Evolutionary conservation across 2,113 vertebrate genomes (phyloP).

Genomic region (Sphaerodactylus townsendi): DNA sequence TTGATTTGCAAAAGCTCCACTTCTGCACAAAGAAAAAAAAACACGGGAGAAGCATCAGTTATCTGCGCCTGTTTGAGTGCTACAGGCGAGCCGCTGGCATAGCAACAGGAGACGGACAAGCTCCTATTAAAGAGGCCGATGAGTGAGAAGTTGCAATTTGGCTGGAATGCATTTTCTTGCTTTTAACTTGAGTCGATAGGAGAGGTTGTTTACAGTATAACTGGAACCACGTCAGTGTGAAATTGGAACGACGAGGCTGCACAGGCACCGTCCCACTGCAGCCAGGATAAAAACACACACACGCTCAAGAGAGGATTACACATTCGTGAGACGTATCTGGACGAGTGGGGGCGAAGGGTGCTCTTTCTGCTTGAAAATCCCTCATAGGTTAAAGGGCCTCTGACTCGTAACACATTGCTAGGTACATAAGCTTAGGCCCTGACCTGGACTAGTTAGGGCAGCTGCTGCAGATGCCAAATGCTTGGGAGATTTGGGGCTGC

Average conservation of each 20-base stretch:
- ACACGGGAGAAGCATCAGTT: neutral
- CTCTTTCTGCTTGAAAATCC: too few species aligned
- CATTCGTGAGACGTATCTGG: neutral
- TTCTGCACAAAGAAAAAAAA: neutral
- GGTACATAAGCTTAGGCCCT: too few species aligned
- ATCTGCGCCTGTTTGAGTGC: neutral
- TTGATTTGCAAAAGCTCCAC: neutral
- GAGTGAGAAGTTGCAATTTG: constrained; percentile 12
- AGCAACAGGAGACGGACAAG: constrained; percentile 3
- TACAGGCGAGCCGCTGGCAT: neutral
- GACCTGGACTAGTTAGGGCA: too few species aligned
- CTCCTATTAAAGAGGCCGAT: neutral
- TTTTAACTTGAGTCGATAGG: constrained; percentile 54
- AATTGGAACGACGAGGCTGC: constrained; percentile 54
- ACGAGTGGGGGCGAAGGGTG: neutral
- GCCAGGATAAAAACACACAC: neutral
- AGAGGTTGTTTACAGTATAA: constrained; percentile 40
- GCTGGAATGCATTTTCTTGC: constrained; percentile 17
- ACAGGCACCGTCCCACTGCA: neutral
- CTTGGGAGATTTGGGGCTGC: too few species aligned
- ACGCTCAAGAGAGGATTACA: neutral
- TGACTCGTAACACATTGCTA: too few species aligned
- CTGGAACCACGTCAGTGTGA: constrained; percentile 63
- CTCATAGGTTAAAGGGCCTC: too few species aligned
- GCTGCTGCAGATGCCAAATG: too few species aligned